Evolutionary conservation across 2,797 vertebrate genomes (phyloP).

Genomic region (Lepilemur septentrionalis): DNA sequence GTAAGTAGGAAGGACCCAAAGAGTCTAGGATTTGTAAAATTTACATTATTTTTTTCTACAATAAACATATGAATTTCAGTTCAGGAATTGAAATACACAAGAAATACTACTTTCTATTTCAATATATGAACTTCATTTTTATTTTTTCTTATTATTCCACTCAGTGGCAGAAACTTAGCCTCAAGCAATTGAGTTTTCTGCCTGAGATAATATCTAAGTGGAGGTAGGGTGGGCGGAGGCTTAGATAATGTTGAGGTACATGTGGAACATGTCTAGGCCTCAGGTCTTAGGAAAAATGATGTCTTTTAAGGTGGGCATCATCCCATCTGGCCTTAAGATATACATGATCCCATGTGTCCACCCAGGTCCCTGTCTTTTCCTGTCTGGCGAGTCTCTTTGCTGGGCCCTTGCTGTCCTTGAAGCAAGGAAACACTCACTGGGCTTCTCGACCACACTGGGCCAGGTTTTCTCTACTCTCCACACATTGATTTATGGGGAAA

Average conservation of each 20-base stretch:
- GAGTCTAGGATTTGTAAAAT: background rate
- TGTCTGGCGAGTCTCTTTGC: background rate
- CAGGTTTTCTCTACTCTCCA: background rate
- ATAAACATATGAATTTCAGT: background rate
- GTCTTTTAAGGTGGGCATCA: background rate
- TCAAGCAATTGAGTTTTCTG: background rate
- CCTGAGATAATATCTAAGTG: background rate
- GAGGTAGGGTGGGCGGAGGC: background rate
- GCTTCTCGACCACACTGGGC: background rate
- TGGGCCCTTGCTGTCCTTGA: background rate
- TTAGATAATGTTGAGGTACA: background rate
- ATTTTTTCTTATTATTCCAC: background rate
- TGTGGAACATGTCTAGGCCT: background rate
- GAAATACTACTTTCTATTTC: conserved; percentile 10
- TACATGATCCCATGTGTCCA: background rate
- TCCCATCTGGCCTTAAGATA: background rate
- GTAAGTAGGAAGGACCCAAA: background rate
- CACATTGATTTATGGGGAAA: background rate
- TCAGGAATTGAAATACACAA: background rate
- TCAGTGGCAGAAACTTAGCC: background rate
- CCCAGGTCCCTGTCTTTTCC: background rate
- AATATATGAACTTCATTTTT: background rate
- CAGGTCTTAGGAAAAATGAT: background rate
- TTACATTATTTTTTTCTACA: background rate
- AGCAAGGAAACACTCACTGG: background rate